Evolutionary conservation across 2,113 vertebrate species (phyloP), one percentile per base, ranked within the genome.

Genomic region (Corythoichthys haematopterus): DNA sequence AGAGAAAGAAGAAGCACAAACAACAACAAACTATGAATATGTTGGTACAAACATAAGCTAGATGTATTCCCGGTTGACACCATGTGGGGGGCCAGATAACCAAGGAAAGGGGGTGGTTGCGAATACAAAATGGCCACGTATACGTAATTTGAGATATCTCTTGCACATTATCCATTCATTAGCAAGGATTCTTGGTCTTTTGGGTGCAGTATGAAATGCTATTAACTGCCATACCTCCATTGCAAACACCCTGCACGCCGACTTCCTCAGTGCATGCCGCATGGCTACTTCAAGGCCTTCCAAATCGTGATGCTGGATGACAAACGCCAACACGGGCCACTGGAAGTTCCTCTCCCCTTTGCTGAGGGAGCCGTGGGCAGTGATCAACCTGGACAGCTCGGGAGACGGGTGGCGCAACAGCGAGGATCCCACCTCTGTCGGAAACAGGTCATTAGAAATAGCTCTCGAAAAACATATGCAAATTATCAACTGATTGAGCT

Each of bases 331-430:
- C 64, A 99, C 97, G 7, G 97, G 97, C 96, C 97, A 99, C 80
- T 98, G 96, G 91, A 98, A 98, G 89, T 98, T 98, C 80, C 97
- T 93, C 87, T 99, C 97, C 72, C 97, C 97, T 81, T 98, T 98
- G 84, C 95, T 96, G 86, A 98, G 95, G 65, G 96, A 98, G 88
- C 96, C 96, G 65, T 98, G 97, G 70, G 97, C 96, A 53, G 96
- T 98, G 86, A 99, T 98, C 74, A 99, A 93, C 60, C 97, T 93
- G 70, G 97, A 98, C 50, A 99, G 93, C 90, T 99, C 97, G 14
- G 97, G 97, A 85, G 97, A 99, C 33, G 97, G 97, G 91, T 98
- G 97, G 72, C 97, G 93, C 84, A 99, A 84, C 51, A 99, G 92
- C 2, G 97, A 99, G 64, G 97, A 99, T 58, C 97, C 97, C 81